Evolutionary conservation across 2,888 invertebrate species (phyloP), one percentile per base, ranked within the genome.

Genomic region (Salticus scenicus): DNA sequence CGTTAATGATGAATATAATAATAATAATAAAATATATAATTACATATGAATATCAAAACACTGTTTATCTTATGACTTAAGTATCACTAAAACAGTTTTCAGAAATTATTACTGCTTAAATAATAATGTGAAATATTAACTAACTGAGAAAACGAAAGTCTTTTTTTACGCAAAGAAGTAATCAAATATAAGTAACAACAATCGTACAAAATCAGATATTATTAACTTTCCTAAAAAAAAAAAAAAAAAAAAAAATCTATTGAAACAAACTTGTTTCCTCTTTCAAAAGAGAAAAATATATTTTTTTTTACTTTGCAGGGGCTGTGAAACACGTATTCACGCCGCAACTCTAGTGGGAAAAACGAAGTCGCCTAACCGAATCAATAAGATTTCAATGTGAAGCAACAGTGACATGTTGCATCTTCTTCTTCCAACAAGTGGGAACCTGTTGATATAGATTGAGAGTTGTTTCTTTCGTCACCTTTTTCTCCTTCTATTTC

Each of bases 381-480:
- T 79, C 79, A 79, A 79, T 79, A 79, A 69, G 31, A 74, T 67
- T 67, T 30, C 63, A 33, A 66, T 37, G 71, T n/a, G 81, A 83
- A 71, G 76, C 71, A 83, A 76, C 83, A 77, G 77, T 83, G 77
- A 83, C 83, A 83, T 83, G 83, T 83, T 83, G 83, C 83, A 72
- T 67, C 73, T 47, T 30, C 72, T n/a, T n/a, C n/a, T n/a, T 41
- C 75, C 83, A 83, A 83, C 83, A 83, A 83, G 83, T 83, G 83
- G 67, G 57, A 63, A 83, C 83, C 83, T 83, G 83, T 83, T 83
- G 83, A 83, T 83, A 72, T 41, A 74, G 51, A 41, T 76, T 67
- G 37, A 72, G 66, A 71, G 63, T 41, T 72, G 64, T 47, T 42
- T 72, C 41, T 70, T 78, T 78, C 33, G 31, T 10, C 71, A 17